A percentile compares a stretch with the other conserved stretches of the same genome.
These are phyloP conservation scores for Leptopilina drosophilae DNA, from an alignment of 2,888 invertebrate species.

Conservation along the genomic window DNA sequence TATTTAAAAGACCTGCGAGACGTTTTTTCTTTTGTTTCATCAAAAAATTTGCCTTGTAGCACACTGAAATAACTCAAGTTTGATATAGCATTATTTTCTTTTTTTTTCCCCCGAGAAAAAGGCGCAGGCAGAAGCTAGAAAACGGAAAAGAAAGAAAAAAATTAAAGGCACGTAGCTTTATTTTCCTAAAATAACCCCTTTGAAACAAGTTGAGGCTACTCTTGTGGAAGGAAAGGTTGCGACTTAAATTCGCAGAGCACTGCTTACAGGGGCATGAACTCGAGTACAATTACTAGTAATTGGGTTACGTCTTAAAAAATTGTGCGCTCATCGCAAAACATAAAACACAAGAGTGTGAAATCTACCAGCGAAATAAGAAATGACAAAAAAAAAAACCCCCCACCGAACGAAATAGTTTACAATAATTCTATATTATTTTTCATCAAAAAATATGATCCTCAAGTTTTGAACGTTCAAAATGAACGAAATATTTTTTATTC, in stretches of 20 bases:
- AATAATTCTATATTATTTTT: too few relatives aligned
- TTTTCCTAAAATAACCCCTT: constrained; percentile 61
- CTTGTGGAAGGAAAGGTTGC: constrained; percentile 48
- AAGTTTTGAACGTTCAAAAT: too few relatives aligned
- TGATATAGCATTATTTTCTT: constrained; percentile 42
- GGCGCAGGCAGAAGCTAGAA: constrained; percentile 44
- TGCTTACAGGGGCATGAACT: constrained; percentile 44
- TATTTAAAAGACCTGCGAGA: not conserved
- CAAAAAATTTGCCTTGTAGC: constrained; percentile 37
- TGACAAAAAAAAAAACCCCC: too few relatives aligned
- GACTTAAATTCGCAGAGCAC: constrained; percentile 52
- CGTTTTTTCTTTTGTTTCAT: constrained; percentile 1
- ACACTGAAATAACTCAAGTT: constrained; percentile 38
- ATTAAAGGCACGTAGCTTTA: constrained; percentile 49
- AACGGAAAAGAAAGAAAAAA: not conserved
- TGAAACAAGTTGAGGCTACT: constrained; percentile 50
- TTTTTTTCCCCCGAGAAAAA: constrained; percentile 31
- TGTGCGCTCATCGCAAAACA: constrained; percentile 30
- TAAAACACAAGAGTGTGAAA: too few relatives aligned
- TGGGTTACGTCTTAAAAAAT: constrained; percentile 59
- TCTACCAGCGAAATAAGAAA: too few relatives aligned
- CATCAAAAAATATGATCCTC: too few relatives aligned
- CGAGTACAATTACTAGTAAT: constrained; percentile 58
- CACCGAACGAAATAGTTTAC: not conserved
- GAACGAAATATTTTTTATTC: too few relatives aligned